phyloP scores from a whole-genome alignment of 2,888 invertebrate genomes.

The Macrosoma leucophasiata region DNA sequence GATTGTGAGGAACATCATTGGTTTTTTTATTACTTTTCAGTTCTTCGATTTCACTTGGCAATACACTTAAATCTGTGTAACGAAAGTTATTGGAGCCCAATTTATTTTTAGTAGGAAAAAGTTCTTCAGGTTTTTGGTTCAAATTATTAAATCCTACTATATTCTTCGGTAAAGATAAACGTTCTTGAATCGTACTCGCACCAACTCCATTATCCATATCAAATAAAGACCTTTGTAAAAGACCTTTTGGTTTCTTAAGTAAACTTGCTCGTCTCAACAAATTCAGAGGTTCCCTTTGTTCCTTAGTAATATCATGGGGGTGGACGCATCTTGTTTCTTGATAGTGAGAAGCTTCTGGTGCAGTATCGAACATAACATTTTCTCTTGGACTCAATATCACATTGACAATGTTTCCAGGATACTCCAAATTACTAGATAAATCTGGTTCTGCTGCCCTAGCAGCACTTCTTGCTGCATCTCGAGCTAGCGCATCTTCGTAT shows the following conservation, averaged over 20 bases:
- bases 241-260: constrained; percentile 17
- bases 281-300: constrained; percentile 20
- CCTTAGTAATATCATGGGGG: constrained; percentile 26
- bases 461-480: constrained; percentile 48
- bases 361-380: constrained; percentile 30
- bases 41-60: constrained; percentile 4
- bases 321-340: constrained; percentile 43
- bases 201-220: constrained; percentile 43
- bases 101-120: constrained; percentile 28
- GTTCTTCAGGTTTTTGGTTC: background rate
- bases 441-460: constrained; percentile 28
- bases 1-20: constrained; percentile 4
- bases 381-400: constrained; percentile 41
- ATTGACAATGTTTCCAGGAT: constrained; percentile 42
- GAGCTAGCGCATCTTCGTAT: constrained; percentile 53
- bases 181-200: constrained; percentile 44
- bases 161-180: constrained; percentile 22
- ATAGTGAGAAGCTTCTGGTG: constrained; percentile 42
- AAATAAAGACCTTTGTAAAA: constrained; percentile 27
- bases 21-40: constrained; percentile 5
- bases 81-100: constrained; percentile 14
- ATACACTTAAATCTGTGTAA: constrained; percentile 1
- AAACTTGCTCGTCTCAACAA: constrained; percentile 22
- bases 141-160: no score
- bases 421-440: constrained; percentile 26